phyloP scores from a whole-genome alignment of 2,888 invertebrate species.

The Dryocosmus kuriphilus region DNA sequence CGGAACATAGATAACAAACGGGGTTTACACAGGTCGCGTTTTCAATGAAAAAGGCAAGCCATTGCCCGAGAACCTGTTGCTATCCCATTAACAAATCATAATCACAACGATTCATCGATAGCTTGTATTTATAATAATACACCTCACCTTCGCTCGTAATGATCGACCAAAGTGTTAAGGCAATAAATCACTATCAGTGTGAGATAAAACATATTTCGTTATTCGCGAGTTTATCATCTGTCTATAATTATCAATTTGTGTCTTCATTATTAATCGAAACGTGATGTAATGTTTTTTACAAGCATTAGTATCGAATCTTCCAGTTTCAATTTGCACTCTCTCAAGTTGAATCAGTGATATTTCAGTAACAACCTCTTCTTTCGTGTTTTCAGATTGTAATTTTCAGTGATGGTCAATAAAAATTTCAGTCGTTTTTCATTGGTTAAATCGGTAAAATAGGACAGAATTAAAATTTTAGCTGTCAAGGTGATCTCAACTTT shows the following conservation, averaged over 20 bases:
- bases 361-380: too few species aligned
- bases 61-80: background rate
- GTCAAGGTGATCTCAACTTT: too few species aligned
- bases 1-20: constrained; percentile 24
- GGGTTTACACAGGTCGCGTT: background rate
- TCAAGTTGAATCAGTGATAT: too few species aligned
- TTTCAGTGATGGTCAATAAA: too few species aligned
- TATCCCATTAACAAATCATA: background rate
- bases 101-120: background rate
- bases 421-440: too few species aligned
- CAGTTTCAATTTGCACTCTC: too few species aligned
- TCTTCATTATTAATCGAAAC: background rate
- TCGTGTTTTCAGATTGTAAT: too few species aligned
- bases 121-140: background rate
- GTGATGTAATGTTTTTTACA: too few species aligned
- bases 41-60: background rate
- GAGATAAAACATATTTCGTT: background rate
- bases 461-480: too few species aligned
- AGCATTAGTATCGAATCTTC: too few species aligned
- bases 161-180: background rate
- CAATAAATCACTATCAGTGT: background rate
- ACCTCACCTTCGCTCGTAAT: background rate
- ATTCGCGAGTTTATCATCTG: background rate
- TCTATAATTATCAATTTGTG: background rate
- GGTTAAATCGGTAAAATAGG: too few species aligned